Evolutionary conservation across 2,113 vertebrate species (phyloP), one percentile per base, ranked within the genome.

Genomic region (Pituophis catenifer): DNA sequence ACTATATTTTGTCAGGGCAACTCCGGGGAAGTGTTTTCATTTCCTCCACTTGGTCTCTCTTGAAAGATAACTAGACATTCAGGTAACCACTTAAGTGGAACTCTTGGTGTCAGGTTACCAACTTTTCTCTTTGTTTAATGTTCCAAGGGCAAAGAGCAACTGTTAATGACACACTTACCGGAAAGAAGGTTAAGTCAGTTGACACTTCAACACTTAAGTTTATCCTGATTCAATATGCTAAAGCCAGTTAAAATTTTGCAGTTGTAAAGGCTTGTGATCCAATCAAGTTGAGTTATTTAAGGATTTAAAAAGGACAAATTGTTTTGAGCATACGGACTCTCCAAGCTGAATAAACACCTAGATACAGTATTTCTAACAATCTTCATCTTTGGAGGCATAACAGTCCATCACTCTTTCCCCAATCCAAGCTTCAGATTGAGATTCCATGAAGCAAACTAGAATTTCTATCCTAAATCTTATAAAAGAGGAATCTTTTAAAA

Each of bases 151-250:
- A 97, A 96, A 95, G 96, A 97, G 95, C 95, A 96, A 50, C 58
- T 86, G 95, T 94, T 95, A 95, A 95, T 75, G 91, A 95, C 53
- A 95, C 94, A 95, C 92, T 65, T 93, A 75, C 89, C 95, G 96
- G 96, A 97, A 97, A 94, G 95, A 95, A 93, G 95, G 95, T 95
- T 94, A 96, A 93, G 48, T 95, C 52, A 95, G 93, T 94, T 97
- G 97, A 97, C 95, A 93, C 5, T 9, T 95, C 91, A 91, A 94
- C 58, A 91, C 91, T 94, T 44, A 24, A 24, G 58, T 44, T 62
- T 93, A 85, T 86, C 94, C 95, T 94, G 93, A 95, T 90, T 96
- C 96, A 95, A 55, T 19, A 90, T n/a, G 0, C n/a, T 52, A 89
- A 93, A 92, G 93, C 88, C 93, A 88, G 54, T 89, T 90, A 75